A percentile compares a stretch with the other conserved stretches of the same genome.
Conservation (phyloP, 2,888 invertebrate genomes). For the Cephus runcator region DNA sequence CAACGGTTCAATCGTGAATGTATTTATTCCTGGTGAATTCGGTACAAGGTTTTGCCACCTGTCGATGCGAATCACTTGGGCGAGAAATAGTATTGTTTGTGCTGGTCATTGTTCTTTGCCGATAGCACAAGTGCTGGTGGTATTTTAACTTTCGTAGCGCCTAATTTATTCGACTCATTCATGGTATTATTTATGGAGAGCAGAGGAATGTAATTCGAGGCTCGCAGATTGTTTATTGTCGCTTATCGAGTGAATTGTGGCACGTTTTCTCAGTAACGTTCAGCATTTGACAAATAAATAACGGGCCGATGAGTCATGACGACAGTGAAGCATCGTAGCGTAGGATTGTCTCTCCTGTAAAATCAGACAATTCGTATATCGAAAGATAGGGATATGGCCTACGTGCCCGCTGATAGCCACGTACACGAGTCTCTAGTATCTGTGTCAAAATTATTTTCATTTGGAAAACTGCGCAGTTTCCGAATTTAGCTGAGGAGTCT, state of each 20-base stretch:
- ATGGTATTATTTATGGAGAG: background rate
- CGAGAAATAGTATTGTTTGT: background rate
- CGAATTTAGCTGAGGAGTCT: background rate
- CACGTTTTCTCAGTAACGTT: background rate
- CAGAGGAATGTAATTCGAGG: background rate
- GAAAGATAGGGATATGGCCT: background rate
- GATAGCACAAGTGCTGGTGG: background rate
- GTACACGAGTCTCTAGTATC: background rate
- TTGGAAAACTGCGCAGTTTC: background rate
- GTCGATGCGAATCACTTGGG: background rate
- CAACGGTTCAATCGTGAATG: background rate
- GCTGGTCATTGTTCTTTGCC: background rate
- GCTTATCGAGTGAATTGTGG: background rate
- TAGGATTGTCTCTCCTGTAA: background rate
- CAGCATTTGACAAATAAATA: background rate
- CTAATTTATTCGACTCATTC: background rate
- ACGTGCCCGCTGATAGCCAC: background rate
- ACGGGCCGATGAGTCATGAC: too few relatives aligned
- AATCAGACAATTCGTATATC: background rate
- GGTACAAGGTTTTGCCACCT: background rate
- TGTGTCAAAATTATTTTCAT: constrained; percentile 15
- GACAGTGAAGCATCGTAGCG: background rate
- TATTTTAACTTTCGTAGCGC: background rate
- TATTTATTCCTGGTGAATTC: background rate
- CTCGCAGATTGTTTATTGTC: background rate